These are phyloP conservation scores for Drosophila novamexicana DNA, from an alignment of 1,140 invertebrate genomes.

Conservation along the genomic window DNA sequence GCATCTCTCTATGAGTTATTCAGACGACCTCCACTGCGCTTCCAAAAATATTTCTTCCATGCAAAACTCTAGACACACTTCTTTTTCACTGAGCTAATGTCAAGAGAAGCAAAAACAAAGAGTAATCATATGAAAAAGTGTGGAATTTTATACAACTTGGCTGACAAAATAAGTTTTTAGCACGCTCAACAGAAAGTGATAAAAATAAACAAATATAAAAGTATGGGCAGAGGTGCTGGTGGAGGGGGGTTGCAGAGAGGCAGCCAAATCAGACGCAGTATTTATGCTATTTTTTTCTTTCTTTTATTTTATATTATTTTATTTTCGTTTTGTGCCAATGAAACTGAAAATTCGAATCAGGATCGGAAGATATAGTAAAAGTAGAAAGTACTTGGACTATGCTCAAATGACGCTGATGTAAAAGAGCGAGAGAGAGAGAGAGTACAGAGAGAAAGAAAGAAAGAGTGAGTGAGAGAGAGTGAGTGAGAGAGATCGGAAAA, in stretches of 20 bases:
- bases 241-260: no score
- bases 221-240: not conserved
- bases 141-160: conserved; percentile 51
- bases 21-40: conserved; percentile 55
- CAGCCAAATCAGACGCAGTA: conserved; percentile 18
- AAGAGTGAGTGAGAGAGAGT: not conserved
- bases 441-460: not conserved
- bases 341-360: conserved; percentile 27
- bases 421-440: not conserved
- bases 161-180: conserved; percentile 74
- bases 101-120: conserved; percentile 1
- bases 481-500: not conserved
- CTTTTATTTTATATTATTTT: conserved; percentile 16
- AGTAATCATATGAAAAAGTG: conserved; percentile 1
- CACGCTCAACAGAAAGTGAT: conserved; percentile 59
- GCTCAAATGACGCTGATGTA: conserved; percentile 20
- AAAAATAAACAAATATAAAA: conserved; percentile 73
- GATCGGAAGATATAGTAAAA: not conserved
- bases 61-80: conserved; percentile 18
- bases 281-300: not conserved
- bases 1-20: not conserved
- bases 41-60: conserved; percentile 13
- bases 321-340: conserved; percentile 22
- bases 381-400: conserved; percentile 7
- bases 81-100: not conserved